Evolutionary conservation across 2,113 vertebrate species (phyloP), one percentile per base, ranked within the genome.

Genomic region (Amphiprion ocellaris): DNA sequence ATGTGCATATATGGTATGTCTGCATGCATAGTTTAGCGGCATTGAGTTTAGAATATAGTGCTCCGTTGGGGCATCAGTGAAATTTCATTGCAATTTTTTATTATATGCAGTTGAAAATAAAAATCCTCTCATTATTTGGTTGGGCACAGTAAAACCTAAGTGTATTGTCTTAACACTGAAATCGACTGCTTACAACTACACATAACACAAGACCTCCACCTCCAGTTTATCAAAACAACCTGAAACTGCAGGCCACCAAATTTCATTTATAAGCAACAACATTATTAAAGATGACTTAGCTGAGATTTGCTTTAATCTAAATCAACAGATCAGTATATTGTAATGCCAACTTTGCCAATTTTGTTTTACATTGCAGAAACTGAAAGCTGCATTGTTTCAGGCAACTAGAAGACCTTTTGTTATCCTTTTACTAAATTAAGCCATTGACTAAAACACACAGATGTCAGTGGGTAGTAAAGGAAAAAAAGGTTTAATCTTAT

Each of bases 201-300:
- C 28, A 82, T 72, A 63, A 64, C 23, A 59, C 7, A 46, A 83
- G 63, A 89, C 76, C 87, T 68, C 79, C 62, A 69, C 65, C 54
- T 56, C 24, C 65, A 70, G 82, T 89, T 91, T 87, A 90, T 86
- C 33, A 89, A 90, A 93, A 89, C 89, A 90, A 81, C 11, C 54
- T 82, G 66, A 88, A 83, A 89, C 76, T 84, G 53, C 77, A 78
- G 83, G 76, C 88, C 72, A 81, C 75, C 64, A 77, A 66, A 69
- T 85, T 88, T 85, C 11, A 90, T 92, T 88, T 82, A 56, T 30
- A 30, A 74, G 52, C 55, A 88, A 62, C 47, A 85, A 83, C 64
- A 77, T 93, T 72, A 93, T 91, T 90, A 87, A 79, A 84, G 50
- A 72, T 56, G 91, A 88, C 81, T 92, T 90, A 89, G 56, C 50